Evolutionary conservation across 2,113 vertebrate species (phyloP), one percentile per base, ranked within the genome.

Genomic region (Ursus arctos): DNA sequence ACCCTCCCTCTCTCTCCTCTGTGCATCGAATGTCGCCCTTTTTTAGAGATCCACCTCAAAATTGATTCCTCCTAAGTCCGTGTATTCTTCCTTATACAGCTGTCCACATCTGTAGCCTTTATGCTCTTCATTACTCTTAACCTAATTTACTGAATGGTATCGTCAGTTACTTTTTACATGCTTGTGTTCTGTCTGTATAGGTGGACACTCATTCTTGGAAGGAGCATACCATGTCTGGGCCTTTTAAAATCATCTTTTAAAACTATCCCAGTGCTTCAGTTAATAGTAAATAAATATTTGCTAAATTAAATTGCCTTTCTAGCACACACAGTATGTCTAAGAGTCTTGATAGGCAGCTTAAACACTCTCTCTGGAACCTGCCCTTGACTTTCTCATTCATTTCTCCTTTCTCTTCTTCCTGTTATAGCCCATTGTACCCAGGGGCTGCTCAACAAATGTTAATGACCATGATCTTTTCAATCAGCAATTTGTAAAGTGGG

Each of bases 401-500:
- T 96, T 98, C 94, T 97, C 95, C 94, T 95, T 96, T 82, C 31
- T 82, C 31, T 71, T 49, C 55, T 88, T 96, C 74, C 33, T 88
- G 28, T 63, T 88, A 71, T 6, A 69, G 88, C 77, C 43, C 63
- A 18, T 47, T 67, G 69, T 87, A 85, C 89, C 87, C 83, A 91
- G 67, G 43, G 61, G 53, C 69, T 88, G 83, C 40, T 94, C 95
- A 85, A 72, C 55, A 98, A 97, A 96, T 98, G 96, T 97, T 96
- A 96, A 97, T 94, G 63, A 40, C 31, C 67, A 65, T 88, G 96
- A 97, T 97, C 83, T 98, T 97, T 97, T 92, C 83, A 87, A 91
- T 92, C 57, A 84, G 97, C 96, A 84, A 57, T 97, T 97, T 96
- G 69, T 76, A 81, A 96, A 93, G 89, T 83, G 86, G 74, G 81